Percentiles rank a stretch among this genome's conserved stretches.
These are phyloP conservation scores for Phoxinus dragarum DNA, from an alignment of 2,797 vertebrate species.

Conservation along the genomic window DNA sequence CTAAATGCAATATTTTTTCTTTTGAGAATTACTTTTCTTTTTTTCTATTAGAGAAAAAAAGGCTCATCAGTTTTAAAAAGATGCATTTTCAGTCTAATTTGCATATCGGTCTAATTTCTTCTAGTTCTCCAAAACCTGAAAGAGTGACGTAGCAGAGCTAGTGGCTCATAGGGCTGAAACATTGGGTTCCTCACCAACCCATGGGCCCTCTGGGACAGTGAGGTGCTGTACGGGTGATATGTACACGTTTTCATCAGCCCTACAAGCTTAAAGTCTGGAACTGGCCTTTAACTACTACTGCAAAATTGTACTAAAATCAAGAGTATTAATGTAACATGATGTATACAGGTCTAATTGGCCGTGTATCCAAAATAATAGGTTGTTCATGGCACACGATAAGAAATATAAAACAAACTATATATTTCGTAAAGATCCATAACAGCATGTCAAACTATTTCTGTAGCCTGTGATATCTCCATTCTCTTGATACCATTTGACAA, in stretches of 20 bases:
- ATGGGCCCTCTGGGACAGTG: slow-evolving; percentile 66
- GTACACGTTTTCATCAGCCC: neutral
- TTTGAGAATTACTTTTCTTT: neutral
- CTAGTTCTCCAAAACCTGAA: neutral
- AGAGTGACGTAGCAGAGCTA: slow-evolving; percentile 3
- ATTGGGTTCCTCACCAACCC: slow-evolving; percentile 30
- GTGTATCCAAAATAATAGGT: neutral
- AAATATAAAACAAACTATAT: neutral
- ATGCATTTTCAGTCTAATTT: too few species aligned
- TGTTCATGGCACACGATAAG: neutral
- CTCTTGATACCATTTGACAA: neutral
- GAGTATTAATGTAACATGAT: neutral
- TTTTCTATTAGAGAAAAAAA: too few species aligned
- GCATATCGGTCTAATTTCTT: neutral
- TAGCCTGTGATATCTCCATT: neutral
- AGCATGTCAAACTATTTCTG: neutral
- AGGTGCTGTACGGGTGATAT: slow-evolving; percentile 55
- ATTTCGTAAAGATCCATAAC: neutral
- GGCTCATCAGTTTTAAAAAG: too few species aligned
- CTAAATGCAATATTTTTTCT: neutral
- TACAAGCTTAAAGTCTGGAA: neutral
- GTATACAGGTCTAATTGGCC: neutral
- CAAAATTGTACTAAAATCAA: neutral
- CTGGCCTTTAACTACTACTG: neutral
- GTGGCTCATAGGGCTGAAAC: too few species aligned